Conservation (phyloP, 2,888 invertebrate genomes). For the Argyra leucocephala region DNA sequence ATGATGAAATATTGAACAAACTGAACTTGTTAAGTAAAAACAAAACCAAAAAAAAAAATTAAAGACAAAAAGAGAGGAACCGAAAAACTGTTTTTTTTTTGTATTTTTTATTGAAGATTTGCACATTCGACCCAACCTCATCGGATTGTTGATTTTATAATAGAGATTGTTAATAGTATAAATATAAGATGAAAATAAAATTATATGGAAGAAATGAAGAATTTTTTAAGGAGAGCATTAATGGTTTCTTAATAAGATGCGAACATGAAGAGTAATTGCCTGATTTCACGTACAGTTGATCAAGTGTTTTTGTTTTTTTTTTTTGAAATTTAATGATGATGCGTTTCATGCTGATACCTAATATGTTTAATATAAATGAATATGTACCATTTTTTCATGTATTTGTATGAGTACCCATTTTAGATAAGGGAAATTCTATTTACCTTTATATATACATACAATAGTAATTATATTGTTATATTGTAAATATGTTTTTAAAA, state of each 20-base stretch:
- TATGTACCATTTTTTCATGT: too few species aligned
- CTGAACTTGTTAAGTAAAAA: not conserved
- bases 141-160: constrained; percentile 1
- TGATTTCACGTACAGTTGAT: not conserved
- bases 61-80: not conserved
- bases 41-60: not conserved
- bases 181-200: not conserved
- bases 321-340: too few species aligned
- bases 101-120: not conserved
- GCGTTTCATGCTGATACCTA: too few species aligned
- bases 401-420: too few species aligned
- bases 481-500: too few species aligned
- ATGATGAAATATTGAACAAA: not conserved
- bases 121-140: not conserved
- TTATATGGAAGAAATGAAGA: not conserved
- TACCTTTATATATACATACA: too few species aligned
- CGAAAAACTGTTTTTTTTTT: not conserved
- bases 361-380: too few species aligned
- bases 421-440: too few species aligned
- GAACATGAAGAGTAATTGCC: constrained; percentile 4
- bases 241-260: constrained; percentile 6
- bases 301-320: too few species aligned
- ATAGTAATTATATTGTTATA: too few species aligned
- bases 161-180: constrained; percentile 1
- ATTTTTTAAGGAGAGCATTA: not conserved